Percentiles rank a stretch among this genome's conserved stretches.
Evolutionary conservation across 2,797 vertebrate genomes (phyloP).

Genomic region (Aeoliscus strigatus): DNA sequence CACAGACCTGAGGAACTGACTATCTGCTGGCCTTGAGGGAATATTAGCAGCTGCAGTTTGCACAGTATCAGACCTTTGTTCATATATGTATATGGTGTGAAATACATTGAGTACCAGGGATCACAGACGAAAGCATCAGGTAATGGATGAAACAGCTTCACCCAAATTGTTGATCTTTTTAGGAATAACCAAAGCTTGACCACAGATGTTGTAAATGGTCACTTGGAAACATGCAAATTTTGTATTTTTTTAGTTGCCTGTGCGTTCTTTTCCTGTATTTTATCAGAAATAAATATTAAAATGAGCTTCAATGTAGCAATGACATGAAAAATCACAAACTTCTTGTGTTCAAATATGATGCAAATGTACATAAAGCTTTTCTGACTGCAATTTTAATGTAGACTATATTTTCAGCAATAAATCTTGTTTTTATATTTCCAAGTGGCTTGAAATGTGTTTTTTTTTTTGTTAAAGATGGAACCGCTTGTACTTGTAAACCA

Average conservation of each 20-base stretch:
- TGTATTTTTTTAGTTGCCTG: slow-evolving; percentile 13
- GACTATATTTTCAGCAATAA: slow-evolving; percentile 56
- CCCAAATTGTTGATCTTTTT: slow-evolving; percentile 18
- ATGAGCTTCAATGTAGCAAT: slow-evolving; percentile 26
- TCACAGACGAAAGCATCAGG: slow-evolving; percentile 22
- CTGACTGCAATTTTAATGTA: slow-evolving; percentile 6
- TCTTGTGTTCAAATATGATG: slow-evolving; percentile 25
- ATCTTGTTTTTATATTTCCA: slow-evolving; percentile 47
- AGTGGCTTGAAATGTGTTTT: no score
- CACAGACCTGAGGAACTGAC: slow-evolving; percentile 45
- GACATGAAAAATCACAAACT: slow-evolving; percentile 15
- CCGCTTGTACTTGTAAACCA: no score
- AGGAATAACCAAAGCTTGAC: slow-evolving; percentile 15
- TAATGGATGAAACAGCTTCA: slow-evolving; percentile 25
- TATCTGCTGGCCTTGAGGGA: slow-evolving; percentile 54
- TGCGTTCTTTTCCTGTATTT: slow-evolving; percentile 21
- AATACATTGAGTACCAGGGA: slow-evolving; percentile 35
- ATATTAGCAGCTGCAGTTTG: slow-evolving; percentile 66
- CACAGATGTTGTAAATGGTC: slow-evolving; percentile 9
- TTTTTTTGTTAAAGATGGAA: no score
- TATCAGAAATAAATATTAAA: slow-evolving; percentile 18
- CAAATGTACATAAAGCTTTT: slow-evolving; percentile 48
- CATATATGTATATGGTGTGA: slow-evolving; percentile 72
- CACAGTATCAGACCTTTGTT: slow-evolving; percentile 63
- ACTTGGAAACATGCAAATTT: slow-evolving; percentile 18